These are phyloP conservation scores for Ia io DNA, from an alignment of 2,113 vertebrate genomes.

Conservation along the genomic window DNA sequence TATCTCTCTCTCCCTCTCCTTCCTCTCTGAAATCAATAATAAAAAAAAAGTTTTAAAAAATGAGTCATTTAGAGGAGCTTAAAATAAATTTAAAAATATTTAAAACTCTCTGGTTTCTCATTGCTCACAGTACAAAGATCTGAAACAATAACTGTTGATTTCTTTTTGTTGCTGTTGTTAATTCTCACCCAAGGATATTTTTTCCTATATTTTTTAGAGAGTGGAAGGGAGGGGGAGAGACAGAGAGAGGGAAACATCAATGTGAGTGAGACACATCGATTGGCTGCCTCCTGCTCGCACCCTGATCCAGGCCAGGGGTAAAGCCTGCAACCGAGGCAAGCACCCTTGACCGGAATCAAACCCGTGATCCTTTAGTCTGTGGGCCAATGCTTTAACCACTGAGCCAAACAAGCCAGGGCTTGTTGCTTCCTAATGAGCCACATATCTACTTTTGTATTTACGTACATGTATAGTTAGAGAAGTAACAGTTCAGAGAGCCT, in stretches of 20 bases:
- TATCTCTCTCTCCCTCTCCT: too few species aligned
- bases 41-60: not conserved
- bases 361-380: not conserved
- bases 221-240: not conserved
- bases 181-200: too few species aligned
- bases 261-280: not conserved
- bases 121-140: not conserved
- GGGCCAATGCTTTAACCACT: too few species aligned
- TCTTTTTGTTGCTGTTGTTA: not conserved
- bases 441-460: not conserved
- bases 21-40: too few species aligned
- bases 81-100: slow-evolving; percentile 1
- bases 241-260: not conserved
- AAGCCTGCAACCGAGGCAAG: not conserved
- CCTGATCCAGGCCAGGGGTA: not conserved
- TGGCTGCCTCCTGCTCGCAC: not conserved
- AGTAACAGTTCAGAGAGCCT: not conserved
- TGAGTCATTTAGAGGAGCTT: not conserved
- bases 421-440: not conserved
- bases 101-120: not conserved
- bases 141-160: not conserved
- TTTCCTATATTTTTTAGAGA: not conserved
- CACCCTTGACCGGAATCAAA: not conserved
- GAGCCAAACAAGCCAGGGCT: not conserved
- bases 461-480: not conserved